A percentile compares a stretch with the other conserved stretches of the same genome.
Conservation (phyloP, 1,140 invertebrate genomes). For the Phocides pigmalion region DNA sequence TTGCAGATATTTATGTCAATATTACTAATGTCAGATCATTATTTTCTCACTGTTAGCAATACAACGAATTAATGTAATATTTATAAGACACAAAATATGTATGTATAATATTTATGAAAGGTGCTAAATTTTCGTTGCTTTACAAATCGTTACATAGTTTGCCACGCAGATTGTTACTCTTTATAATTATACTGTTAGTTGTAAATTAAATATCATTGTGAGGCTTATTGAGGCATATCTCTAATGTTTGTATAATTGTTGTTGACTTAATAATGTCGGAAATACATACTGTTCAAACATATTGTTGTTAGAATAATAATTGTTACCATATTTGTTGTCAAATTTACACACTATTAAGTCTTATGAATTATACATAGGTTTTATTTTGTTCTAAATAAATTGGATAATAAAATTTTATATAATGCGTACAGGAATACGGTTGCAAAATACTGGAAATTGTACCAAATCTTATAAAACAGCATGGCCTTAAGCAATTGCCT, state of each 20-base stretch:
- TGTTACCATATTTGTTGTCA: constrained; percentile 16
- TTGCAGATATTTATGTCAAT: too few species aligned
- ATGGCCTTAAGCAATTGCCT: too few species aligned
- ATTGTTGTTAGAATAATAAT: constrained; percentile 18
- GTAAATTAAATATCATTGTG: constrained; percentile 6
- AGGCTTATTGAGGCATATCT: constrained; percentile 26
- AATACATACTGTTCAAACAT: background rate
- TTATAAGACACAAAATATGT: too few species aligned
- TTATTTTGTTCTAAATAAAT: background rate
- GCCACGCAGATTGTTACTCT: background rate
- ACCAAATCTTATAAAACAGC: too few species aligned
- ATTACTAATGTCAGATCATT: too few species aligned
- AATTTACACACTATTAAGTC: constrained; percentile 28
- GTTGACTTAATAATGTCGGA: constrained; percentile 18
- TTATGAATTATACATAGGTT: constrained; percentile 19
- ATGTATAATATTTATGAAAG: background rate
- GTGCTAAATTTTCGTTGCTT: constrained; percentile 22
- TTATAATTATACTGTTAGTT: constrained; percentile 20
- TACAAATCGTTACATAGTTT: background rate
- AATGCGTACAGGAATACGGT: too few species aligned
- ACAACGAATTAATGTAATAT: too few species aligned
- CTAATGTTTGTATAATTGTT: constrained; percentile 26
- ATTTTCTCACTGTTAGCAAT: too few species aligned
- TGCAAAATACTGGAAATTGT: too few species aligned
- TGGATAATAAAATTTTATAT: too few species aligned